Conservation (phyloP, 2,113 vertebrate species). For the Noctilio leporinus region DNA sequence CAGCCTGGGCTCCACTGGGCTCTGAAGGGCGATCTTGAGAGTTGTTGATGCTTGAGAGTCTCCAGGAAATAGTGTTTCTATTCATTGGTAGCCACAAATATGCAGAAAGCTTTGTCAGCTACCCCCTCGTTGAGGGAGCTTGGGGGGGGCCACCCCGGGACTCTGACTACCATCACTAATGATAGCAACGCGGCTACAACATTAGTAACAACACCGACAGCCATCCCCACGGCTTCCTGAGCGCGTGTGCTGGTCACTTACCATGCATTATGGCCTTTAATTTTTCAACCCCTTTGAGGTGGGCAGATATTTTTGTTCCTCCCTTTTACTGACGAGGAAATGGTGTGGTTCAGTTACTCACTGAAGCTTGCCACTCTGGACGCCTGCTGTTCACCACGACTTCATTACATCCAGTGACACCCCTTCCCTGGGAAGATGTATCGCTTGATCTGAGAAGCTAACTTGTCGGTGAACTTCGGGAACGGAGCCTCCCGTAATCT, state of each 20-base stretch:
- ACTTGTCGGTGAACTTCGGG: background rate
- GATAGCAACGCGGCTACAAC: accelerated
- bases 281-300: background rate
- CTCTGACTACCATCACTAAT: accelerated
- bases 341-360: background rate
- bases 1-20: background rate
- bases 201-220: accelerated
- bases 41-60: no score
- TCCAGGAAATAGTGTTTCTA: background rate
- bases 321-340: background rate
- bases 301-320: no score
- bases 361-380: background rate
- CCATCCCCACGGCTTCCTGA: accelerated
- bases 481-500: background rate
- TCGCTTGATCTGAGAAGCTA: background rate
- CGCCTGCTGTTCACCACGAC: background rate
- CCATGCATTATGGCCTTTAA: accelerated
- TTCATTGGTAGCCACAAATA: background rate
- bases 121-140: accelerated
- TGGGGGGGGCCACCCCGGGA: no score
- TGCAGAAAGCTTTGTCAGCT: background rate
- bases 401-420: background rate
- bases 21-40: background rate
- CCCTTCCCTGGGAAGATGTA: background rate
- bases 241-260: no score